These are phyloP conservation scores for Lepisosteus oculatus DNA, from an alignment of 2,113 vertebrate species.

Conservation along the genomic window DNA sequence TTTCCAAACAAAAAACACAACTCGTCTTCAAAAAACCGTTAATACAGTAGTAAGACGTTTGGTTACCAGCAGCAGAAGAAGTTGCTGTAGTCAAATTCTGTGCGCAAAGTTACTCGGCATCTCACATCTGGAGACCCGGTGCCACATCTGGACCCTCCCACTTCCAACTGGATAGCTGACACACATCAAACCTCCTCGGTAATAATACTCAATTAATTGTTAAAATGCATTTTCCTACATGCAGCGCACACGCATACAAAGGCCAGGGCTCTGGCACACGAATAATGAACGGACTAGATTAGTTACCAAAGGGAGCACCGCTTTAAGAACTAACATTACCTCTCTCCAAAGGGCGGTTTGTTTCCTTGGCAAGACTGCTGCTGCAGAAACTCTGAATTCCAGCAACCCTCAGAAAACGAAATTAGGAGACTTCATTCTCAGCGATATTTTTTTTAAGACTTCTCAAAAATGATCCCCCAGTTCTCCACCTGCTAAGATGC, in stretches of 20 bases:
- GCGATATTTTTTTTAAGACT: slow-evolving; percentile 8
- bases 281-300: too few relatives aligned
- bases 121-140: slow-evolving; percentile 62
- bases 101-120: neutral
- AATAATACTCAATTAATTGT: too few relatives aligned
- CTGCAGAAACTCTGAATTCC: slow-evolving; percentile 55
- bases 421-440: slow-evolving; percentile 33
- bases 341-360: slow-evolving; percentile 51
- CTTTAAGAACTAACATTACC: slow-evolving; percentile 48
- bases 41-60: too few relatives aligned
- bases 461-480: too few relatives aligned
- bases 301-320: neutral
- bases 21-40: too few relatives aligned
- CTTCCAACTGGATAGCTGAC: slow-evolving; percentile 59
- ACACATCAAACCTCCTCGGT: slow-evolving; percentile 25
- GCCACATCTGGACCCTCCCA: slow-evolving; percentile 72
- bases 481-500: neutral
- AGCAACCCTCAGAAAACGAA: slow-evolving; percentile 47
- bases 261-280: too few relatives aligned
- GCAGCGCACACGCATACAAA: too few relatives aligned
- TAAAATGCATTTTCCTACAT: too few relatives aligned
- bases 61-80: too few relatives aligned
- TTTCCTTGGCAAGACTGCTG: slow-evolving; percentile 49
- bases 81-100: too few relatives aligned
- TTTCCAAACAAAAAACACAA: too few relatives aligned